Evolutionary conservation across 2,888 invertebrate genomes (phyloP).

Genomic region (Rotaria macrura): DNA sequence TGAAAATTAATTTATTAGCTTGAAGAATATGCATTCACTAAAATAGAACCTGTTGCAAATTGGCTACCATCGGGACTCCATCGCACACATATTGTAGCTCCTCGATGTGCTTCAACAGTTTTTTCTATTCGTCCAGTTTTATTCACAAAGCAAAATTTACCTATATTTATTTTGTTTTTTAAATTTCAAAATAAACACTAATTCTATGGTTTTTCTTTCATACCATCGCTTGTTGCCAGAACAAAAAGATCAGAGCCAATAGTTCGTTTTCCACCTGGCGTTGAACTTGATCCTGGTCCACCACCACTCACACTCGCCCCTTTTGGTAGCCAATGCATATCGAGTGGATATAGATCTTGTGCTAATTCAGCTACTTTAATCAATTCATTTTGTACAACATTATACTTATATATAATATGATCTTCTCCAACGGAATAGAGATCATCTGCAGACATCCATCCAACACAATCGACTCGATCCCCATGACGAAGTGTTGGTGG

Average conservation of each 20-base stretch:
- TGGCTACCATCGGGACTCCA: conserved; percentile 93
- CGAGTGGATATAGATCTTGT: conserved; percentile 73
- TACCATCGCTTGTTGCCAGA: conserved; percentile 76
- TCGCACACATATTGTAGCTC: conserved; percentile 73
- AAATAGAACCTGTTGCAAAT: conserved; percentile 59
- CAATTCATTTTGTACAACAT: conserved; percentile 61
- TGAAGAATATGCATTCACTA: too few relatives aligned
- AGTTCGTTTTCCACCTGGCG: conserved; percentile 41
- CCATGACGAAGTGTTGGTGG: conserved; percentile 4
- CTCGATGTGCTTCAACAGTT: conserved; percentile 73
- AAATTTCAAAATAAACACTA: not conserved
- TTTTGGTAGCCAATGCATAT: conserved; percentile 76
- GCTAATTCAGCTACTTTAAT: conserved; percentile 65
- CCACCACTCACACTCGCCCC: conserved; percentile 30
- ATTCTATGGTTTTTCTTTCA: conserved; percentile 45
- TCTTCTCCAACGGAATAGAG: conserved; percentile 89
- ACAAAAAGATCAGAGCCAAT: conserved; percentile 66
- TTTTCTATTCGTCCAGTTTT: conserved; percentile 82
- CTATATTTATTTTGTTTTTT: conserved; percentile 44
- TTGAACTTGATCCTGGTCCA: not conserved
- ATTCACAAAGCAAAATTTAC: conserved; percentile 73
- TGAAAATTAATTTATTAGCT: not conserved
- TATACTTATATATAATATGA: conserved; percentile 69
- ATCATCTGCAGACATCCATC: conserved; percentile 86
- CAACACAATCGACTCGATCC: conserved; percentile 57